phyloP scores from a whole-genome alignment of 1,140 invertebrate genomes.

The Batillaria attramentaria region DNA sequence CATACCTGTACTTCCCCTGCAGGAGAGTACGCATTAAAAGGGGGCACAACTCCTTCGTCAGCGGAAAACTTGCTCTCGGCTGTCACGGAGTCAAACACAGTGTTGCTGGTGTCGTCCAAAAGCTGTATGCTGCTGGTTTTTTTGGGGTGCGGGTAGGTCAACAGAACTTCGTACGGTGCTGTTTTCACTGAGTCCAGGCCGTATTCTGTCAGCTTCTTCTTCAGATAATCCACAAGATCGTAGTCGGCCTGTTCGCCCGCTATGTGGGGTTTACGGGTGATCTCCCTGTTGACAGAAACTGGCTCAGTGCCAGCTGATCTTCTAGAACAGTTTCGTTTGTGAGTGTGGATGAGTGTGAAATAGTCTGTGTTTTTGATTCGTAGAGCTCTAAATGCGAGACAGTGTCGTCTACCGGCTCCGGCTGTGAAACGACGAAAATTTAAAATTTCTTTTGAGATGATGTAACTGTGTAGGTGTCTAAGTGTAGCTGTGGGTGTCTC shows the following conservation, averaged over 20 bases:
- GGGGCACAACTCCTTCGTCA: constrained; percentile 59
- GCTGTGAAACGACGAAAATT: too few species aligned
- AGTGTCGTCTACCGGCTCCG: too few species aligned
- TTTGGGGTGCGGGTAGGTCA: constrained; percentile 63
- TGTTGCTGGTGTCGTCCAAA: constrained; percentile 36
- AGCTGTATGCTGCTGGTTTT: constrained; percentile 53
- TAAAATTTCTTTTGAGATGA: not conserved
- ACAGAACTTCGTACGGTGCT: constrained; percentile 63
- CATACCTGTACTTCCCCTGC: constrained; percentile 39
- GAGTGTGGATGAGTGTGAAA: too few species aligned
- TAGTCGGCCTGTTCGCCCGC: constrained; percentile 58
- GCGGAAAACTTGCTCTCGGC: constrained; percentile 61
- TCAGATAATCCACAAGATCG: constrained; percentile 52
- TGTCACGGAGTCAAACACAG: constrained; percentile 46
- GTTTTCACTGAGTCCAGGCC: constrained; percentile 60
- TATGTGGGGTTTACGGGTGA: constrained; percentile 64
- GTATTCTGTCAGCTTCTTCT: constrained; percentile 50
- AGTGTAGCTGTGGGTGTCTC: not conserved
- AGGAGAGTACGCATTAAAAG: constrained; percentile 66
- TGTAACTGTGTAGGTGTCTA: not conserved
- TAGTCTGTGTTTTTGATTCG: too few species aligned
- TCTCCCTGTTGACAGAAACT: constrained; percentile 41
- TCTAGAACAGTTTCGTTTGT: too few species aligned
- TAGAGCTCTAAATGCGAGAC: too few species aligned
- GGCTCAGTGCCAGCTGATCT: too few species aligned